Percentiles rank a stretch among this genome's conserved stretches.
Evolutionary conservation across 2,888 invertebrate species (phyloP).

Genomic region (Tiliacea citrago): DNA sequence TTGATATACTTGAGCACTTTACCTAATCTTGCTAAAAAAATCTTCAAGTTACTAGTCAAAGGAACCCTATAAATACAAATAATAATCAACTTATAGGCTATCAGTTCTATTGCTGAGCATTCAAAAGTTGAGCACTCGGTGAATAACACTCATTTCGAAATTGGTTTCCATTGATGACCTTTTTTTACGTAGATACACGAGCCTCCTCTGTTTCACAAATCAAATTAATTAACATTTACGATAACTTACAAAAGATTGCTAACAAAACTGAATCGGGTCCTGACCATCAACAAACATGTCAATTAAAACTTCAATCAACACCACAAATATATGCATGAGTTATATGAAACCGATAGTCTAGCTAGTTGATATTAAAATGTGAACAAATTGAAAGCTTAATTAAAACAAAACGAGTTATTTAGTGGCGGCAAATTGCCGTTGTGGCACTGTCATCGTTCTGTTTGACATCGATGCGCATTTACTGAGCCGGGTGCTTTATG

Average conservation of each 20-base stretch:
- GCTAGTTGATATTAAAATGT: slow-evolving; percentile 32
- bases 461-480: slow-evolving; percentile 63
- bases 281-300: slow-evolving; percentile 1
- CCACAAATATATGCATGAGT: slow-evolving; percentile 30
- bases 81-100: too few species aligned
- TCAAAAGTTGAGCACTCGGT: too few species aligned
- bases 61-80: too few species aligned
- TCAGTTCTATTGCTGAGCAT: too few species aligned
- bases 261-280: neutral
- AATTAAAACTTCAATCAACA: slow-evolving; percentile 32
- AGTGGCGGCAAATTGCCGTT: slow-evolving; percentile 39
- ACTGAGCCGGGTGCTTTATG: slow-evolving; percentile 66
- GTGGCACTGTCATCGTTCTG: slow-evolving; percentile 48
- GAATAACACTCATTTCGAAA: too few species aligned
- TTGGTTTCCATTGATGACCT: too few species aligned
- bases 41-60: too few species aligned
- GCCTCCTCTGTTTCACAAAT: neutral
- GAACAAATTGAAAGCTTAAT: slow-evolving; percentile 51
- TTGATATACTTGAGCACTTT: too few species aligned
- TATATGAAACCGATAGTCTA: slow-evolving; percentile 25
- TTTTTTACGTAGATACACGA: too few species aligned
- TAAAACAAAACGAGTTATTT: slow-evolving; percentile 49
- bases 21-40: too few species aligned
- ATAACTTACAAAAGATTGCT: neutral
- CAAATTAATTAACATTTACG: neutral